Percentiles rank a stretch among this genome's conserved stretches.
Evolutionary conservation across 2,113 vertebrate species (phyloP).

Genomic region (Pimephales promelas): DNA sequence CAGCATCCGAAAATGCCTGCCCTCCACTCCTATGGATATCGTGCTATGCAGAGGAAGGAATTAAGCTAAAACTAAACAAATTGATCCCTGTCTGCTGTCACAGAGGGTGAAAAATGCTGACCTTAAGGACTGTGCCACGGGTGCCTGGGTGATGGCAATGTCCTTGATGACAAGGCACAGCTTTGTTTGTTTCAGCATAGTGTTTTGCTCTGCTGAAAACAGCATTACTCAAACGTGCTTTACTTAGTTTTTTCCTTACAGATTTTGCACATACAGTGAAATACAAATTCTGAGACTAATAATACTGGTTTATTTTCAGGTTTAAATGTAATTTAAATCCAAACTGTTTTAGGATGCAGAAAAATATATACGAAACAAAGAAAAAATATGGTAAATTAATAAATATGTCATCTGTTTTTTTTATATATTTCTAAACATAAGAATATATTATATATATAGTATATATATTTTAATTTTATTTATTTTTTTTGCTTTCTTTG

Average conservation of each 20-base stretch:
- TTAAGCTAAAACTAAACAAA: constrained; percentile 53
- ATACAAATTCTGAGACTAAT: background rate
- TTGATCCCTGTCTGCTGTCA: constrained; percentile 48
- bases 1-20: constrained; percentile 23
- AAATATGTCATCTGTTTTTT: background rate
- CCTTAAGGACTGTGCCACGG: constrained; percentile 35
- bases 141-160: constrained; percentile 41
- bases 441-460: too few species aligned
- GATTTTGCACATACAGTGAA: background rate
- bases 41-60: background rate
- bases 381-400: background rate
- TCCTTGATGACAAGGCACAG: constrained; percentile 42
- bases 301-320: too few species aligned
- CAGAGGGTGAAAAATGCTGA: constrained; percentile 41
- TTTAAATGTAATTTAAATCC: background rate
- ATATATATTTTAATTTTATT: too few species aligned
- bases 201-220: constrained; percentile 25
- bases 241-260: background rate
- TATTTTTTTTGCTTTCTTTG: background rate
- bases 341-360: background rate
- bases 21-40: constrained; percentile 29
- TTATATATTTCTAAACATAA: background rate
- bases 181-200: constrained; percentile 19
- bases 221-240: background rate
- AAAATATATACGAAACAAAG: background rate